A percentile compares a stretch with the other conserved stretches of the same genome.
phyloP scores from a whole-genome alignment of 2,113 vertebrate species.

The Tinamus guttatus region DNA sequence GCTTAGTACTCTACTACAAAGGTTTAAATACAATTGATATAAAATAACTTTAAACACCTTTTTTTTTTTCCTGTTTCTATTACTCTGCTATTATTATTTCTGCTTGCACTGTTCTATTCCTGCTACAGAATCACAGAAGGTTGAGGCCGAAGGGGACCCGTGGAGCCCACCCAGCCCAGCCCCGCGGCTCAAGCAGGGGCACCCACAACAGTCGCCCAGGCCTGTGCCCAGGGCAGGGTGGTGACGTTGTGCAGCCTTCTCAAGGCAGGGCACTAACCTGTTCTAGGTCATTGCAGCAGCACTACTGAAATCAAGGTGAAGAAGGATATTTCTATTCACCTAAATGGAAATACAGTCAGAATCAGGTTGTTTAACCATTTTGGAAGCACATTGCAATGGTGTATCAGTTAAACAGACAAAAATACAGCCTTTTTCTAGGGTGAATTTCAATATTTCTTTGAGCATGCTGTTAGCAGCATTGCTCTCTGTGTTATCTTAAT shows the following conservation, averaged over 20 bases:
- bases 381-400: background rate
- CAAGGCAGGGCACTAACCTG: too few species aligned
- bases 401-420: background rate
- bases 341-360: background rate
- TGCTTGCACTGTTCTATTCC: background rate
- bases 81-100: background rate
- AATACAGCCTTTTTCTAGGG: background rate
- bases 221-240: too few species aligned
- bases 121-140: background rate
- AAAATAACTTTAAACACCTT: background rate
- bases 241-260: too few species aligned
- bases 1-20: background rate
- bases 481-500: background rate
- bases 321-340: background rate
- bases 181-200: too few species aligned
- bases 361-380: background rate
- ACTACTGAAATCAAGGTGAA: background rate
- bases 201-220: too few species aligned
- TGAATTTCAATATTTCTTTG: background rate
- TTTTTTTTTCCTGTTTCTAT: background rate
- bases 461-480: background rate
- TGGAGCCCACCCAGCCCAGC: too few species aligned
- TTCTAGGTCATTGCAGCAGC: background rate
- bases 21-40: background rate
- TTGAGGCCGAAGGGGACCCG: too few species aligned